Conservation (phyloP, 2,113 vertebrate species). For the Stercorarius parasiticus region DNA sequence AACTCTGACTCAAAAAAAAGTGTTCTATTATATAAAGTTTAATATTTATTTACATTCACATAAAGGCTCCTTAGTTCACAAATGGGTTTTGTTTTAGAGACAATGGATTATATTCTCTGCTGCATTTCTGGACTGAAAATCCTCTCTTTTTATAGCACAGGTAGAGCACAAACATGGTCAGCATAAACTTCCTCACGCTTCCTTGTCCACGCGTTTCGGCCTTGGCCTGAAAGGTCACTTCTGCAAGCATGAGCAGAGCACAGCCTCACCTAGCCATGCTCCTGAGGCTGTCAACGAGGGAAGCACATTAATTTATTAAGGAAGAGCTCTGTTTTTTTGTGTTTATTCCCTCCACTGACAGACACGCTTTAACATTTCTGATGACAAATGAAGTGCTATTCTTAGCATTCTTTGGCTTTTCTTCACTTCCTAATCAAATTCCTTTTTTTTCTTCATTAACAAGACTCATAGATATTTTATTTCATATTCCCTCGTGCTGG, state of each 20-base stretch:
- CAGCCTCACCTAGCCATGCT: not conserved
- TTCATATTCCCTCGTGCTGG: not conserved
- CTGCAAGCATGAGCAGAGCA: not conserved
- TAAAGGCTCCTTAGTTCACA: not conserved
- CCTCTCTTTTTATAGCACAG: not conserved
- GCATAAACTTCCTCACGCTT: not conserved
- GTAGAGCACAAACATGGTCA: not conserved
- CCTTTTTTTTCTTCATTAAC: not conserved
- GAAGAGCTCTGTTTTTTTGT: not conserved
- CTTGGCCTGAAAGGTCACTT: not conserved
- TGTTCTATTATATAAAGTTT: not conserved
- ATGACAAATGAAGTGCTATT: not conserved
- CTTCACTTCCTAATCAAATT: constrained; percentile 8
- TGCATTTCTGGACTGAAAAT: not conserved
- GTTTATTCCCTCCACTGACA: constrained; percentile 18
- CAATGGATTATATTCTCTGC: not conserved
- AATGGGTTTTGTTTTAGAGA: not conserved
- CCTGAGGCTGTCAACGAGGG: not conserved
- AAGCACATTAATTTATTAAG: not conserved
- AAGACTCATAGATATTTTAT: not conserved
- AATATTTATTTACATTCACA: constrained; percentile 24
- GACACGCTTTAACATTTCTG: not conserved
- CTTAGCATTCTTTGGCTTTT: not conserved
- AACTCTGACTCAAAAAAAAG: not conserved
- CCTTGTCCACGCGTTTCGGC: not conserved